Percentiles rank a stretch among this genome's conserved stretches.
Conservation (phyloP, 2,888 invertebrate genomes). For the Capitulum mitella region DNA sequence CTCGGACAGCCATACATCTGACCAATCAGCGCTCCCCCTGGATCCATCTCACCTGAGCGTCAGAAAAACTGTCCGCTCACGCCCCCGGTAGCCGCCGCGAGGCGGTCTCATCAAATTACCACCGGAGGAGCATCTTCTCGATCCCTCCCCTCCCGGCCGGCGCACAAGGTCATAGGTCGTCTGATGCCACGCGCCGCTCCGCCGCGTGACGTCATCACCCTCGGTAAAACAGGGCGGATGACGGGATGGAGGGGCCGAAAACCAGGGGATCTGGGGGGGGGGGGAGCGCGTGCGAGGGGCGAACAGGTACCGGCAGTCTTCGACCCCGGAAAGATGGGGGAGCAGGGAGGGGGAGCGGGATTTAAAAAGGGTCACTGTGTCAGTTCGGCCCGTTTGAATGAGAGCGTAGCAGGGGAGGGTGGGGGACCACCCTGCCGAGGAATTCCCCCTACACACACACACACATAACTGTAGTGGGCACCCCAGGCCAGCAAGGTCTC, state of each 20-base stretch:
- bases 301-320: neutral
- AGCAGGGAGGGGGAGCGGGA: neutral
- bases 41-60: too few species aligned
- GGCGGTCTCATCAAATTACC: neutral
- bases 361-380: constrained; percentile 23
- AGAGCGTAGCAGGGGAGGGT: neutral
- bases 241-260: neutral
- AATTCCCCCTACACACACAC: neutral
- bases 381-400: neutral
- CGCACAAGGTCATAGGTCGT: neutral
- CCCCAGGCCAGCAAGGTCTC: neutral
- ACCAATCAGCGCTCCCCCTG: too few species aligned
- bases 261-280: neutral
- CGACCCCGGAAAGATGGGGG: neutral
- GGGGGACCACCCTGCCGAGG: neutral
- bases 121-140: neutral
- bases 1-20: too few species aligned
- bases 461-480: neutral
- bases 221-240: neutral
- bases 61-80: too few species aligned
- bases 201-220: neutral
- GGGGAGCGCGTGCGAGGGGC: neutral
- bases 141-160: neutral
- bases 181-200: neutral
- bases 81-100: neutral